Evolutionary conservation across 2,113 vertebrate species (phyloP), one percentile per base, ranked within the genome.

Genomic region (Dromaius novaehollandiae): DNA sequence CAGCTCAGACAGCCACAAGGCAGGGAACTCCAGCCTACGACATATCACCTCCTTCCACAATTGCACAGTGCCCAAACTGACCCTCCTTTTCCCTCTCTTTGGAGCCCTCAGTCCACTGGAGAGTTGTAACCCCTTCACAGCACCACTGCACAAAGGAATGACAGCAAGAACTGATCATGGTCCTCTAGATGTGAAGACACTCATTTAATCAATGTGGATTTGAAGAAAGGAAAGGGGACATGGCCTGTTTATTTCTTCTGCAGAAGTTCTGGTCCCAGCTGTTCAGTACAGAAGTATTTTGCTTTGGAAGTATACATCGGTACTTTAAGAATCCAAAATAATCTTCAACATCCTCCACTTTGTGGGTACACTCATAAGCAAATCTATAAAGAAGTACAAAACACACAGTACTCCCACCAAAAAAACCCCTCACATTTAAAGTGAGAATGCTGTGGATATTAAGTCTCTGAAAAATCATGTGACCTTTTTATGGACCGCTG

Each of bases 331-430:
- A 69, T 32, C 30, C 13, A 75, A 86, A 95, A 46, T 22, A 11
- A n/a, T 48, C 76, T 90, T 83, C 65, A 84, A 17, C 9, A 24
- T 40, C 14, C 22, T 71, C n/a, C 10, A 7, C 13, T 60, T 63
- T 0, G 0, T 44, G n/a, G 34, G 68, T 30, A 48, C 5, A 2
- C 38, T 73, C 7, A 25, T 30, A 89, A 76, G 20, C 10, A 79
- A 88, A 84, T 38, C 22, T 8, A 40, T 34, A 40, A 74, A 86
- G 40, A 32, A 28, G 12, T 25, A 20, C 24, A 24, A 50, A 36
- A 32, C 8, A 28, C 24, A 25, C 18, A 38, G 46, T 30, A 46
- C n/a, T 82, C 61, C 79, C 65, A 38, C 19, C n/a, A 71, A 10
- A 1, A 42, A 61, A 87, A n/a, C 9, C 19, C 56, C 56, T 53